phyloP scores from a whole-genome alignment of 2,113 vertebrate genomes.

The Trichechus manatus region DNA sequence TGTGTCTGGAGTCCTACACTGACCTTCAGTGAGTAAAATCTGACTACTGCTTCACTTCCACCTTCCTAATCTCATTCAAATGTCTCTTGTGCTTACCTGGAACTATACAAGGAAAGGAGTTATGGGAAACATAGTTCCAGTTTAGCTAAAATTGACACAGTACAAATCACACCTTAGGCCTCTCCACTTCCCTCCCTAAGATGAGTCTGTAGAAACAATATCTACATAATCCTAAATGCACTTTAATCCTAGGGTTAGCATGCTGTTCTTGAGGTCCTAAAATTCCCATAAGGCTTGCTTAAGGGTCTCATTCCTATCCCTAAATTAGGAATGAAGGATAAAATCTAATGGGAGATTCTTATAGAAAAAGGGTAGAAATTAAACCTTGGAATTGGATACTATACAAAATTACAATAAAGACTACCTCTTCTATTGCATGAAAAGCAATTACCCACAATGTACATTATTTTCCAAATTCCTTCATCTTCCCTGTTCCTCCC shows the following conservation, averaged over 20 bases:
- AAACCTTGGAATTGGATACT: not conserved
- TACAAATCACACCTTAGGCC: not conserved
- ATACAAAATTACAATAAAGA: not conserved
- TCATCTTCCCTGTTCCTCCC: not conserved
- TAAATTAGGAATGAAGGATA: not conserved
- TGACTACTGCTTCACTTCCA: not conserved
- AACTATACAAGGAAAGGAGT: not conserved
- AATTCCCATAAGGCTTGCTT: not conserved
- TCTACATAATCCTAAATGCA: slow-evolving; percentile 18
- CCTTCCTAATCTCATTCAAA: not conserved
- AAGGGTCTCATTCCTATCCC: not conserved
- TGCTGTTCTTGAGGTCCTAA: not conserved
- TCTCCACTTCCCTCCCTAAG: not conserved
- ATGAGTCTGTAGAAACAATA: not conserved
- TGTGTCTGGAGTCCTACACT: not conserved
- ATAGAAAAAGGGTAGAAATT: not conserved
- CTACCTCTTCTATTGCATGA: not conserved
- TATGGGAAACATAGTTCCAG: not conserved
- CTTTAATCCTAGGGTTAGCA: not conserved
- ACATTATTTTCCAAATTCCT: slow-evolving; percentile 51
- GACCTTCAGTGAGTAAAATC: not conserved
- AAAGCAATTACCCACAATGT: not conserved
- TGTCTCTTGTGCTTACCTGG: not conserved
- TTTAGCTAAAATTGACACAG: not conserved
- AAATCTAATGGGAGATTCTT: not conserved